Evolutionary conservation across 2,113 vertebrate genomes (phyloP).

Genomic region (Platichthys stellatus): DNA sequence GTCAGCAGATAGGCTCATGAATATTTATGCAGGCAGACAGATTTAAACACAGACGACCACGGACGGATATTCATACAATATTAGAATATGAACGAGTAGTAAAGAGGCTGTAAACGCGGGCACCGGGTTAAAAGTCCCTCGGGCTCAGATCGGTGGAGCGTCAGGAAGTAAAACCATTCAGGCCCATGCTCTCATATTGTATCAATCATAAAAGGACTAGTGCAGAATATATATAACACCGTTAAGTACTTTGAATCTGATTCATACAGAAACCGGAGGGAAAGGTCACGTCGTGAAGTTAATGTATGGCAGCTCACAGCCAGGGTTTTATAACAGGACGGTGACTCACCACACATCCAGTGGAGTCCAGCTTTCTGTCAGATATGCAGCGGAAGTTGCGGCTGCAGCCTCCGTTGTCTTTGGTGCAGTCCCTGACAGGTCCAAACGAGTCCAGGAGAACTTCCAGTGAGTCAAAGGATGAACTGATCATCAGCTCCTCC

Average conservation of each 20-base stretch:
- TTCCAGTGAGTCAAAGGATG: conserved; percentile 97
- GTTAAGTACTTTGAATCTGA: conserved; percentile 16
- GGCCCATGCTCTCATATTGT: background rate
- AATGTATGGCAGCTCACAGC: background rate
- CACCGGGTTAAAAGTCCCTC: conserved; percentile 12
- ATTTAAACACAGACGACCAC: conserved; percentile 30
- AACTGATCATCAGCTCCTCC: conserved; percentile 98
- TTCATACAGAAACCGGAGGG: background rate
- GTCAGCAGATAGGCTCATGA: conserved; percentile 31
- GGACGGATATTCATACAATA: conserved; percentile 10
- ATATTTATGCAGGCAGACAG: conserved; percentile 27
- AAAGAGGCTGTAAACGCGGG: conserved; percentile 7
- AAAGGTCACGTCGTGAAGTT: conserved; percentile 1
- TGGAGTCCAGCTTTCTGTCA: conserved; percentile 96
- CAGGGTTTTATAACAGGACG: background rate
- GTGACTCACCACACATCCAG: conserved; percentile 92
- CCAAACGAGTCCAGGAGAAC: conserved; percentile 97
- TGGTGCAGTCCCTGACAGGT: conserved; percentile 94
- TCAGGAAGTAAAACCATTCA: background rate
- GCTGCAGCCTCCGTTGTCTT: conserved; percentile 96
- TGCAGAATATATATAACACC: background rate
- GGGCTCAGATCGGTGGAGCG: background rate
- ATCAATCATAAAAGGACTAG: conserved; percentile 19
- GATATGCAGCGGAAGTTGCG: conserved; percentile 98
- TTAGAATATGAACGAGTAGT: conserved; percentile 11